These are phyloP conservation scores for Papilio aristodemus DNA, from an alignment of 1,140 invertebrate genomes.

Conservation along the genomic window DNA sequence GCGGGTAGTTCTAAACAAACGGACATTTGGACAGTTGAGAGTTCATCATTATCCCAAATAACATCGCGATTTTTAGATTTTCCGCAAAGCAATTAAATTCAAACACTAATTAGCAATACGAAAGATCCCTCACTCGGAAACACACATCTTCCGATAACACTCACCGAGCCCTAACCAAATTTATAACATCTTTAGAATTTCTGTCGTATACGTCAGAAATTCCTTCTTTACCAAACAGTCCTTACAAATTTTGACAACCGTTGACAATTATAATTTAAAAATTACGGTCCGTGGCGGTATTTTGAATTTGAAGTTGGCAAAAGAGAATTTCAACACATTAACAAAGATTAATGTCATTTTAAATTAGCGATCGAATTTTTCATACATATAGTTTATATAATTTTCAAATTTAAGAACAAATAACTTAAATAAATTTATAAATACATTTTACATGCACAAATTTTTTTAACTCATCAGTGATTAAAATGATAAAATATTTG, in stretches of 20 bases:
- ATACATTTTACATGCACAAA: not conserved
- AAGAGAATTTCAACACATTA: not conserved
- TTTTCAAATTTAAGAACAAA: not conserved
- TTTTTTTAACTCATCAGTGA: not conserved
- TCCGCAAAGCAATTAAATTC: not conserved
- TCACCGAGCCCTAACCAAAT: too few species aligned
- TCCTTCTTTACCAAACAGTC: not conserved
- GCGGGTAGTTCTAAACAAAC: not conserved
- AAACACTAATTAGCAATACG: not conserved
- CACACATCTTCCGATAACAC: too few species aligned
- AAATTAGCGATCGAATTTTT: too few species aligned
- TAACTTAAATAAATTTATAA: not conserved
- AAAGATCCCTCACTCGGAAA: too few species aligned
- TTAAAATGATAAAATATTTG: not conserved
- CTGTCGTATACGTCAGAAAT: not conserved
- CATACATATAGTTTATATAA: not conserved
- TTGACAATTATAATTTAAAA: too few species aligned
- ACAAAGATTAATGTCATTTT: conserved; percentile 1
- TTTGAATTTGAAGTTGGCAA: not conserved
- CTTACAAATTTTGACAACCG: too few species aligned
- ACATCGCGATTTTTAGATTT: not conserved
- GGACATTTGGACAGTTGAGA: conserved; percentile 13
- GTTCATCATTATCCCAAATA: too few species aligned
- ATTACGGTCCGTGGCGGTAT: not conserved
- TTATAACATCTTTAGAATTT: not conserved